These are phyloP conservation scores for Drosophila setosimentum DNA, from an alignment of 2,888 invertebrate species.

Conservation along the genomic window DNA sequence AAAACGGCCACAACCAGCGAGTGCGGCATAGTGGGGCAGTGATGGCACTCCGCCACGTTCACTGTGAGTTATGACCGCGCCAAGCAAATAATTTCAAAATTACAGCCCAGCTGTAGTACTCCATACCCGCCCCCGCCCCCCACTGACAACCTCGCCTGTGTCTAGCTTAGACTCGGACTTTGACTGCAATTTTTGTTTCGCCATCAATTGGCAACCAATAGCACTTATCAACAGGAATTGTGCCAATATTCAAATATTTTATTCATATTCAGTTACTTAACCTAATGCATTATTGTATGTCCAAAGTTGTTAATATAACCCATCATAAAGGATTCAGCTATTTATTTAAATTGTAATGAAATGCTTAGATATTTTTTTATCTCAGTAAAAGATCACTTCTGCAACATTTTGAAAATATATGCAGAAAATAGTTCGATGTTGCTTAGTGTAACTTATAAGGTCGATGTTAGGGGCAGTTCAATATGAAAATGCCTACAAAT, in stretches of 20 bases:
- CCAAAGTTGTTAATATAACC: not conserved
- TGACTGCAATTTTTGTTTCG: slow-evolving; percentile 21
- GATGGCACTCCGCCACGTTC: slow-evolving; percentile 55
- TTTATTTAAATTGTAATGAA: not conserved
- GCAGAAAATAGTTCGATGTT: not conserved
- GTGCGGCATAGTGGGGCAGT: slow-evolving; percentile 14
- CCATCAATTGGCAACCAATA: slow-evolving; percentile 37
- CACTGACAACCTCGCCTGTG: not conserved
- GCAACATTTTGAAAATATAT: not conserved
- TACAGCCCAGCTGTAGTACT: slow-evolving; percentile 51
- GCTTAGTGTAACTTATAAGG: slow-evolving; percentile 56
- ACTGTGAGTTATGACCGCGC: slow-evolving; percentile 74
- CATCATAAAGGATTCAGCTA: not conserved
- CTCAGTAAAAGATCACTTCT: not conserved
- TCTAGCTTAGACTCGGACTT: slow-evolving; percentile 18
- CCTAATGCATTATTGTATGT: not conserved
- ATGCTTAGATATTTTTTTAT: not conserved
- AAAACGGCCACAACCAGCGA: slow-evolving; percentile 46
- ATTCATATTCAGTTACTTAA: not conserved
- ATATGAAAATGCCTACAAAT: slow-evolving; percentile 78
- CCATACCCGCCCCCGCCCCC: slow-evolving; percentile 4
- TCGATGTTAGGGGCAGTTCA: slow-evolving; percentile 66
- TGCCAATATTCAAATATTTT: not conserved
- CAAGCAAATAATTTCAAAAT: slow-evolving; percentile 79
- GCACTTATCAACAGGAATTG: slow-evolving; percentile 31